These are phyloP conservation scores for Ditula angustiorana DNA, from an alignment of 2,888 invertebrate species.

Conservation along the genomic window DNA sequence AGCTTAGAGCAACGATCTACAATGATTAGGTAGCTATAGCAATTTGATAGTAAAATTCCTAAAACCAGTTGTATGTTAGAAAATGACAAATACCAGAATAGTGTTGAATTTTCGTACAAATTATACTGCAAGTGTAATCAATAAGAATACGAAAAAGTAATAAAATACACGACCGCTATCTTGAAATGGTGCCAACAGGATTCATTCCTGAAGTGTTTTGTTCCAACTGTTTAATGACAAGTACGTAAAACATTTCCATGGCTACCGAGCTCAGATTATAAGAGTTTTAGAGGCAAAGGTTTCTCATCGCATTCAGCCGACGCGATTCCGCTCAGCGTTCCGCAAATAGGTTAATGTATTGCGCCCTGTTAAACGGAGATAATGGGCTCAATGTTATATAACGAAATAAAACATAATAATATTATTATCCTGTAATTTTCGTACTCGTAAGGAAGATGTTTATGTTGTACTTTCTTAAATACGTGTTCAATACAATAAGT, in stretches of 20 bases:
- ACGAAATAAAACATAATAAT: neutral
- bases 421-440: slow-evolving; percentile 1
- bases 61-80: too few species aligned
- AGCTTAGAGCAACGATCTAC: too few species aligned
- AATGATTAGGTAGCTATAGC: too few species aligned
- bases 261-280: neutral
- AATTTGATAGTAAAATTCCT: too few species aligned
- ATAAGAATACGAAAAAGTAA: too few species aligned
- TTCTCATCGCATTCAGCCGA: slow-evolving; percentile 21
- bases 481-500: too few species aligned
- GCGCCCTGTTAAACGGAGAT: slow-evolving; percentile 18
- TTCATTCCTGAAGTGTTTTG: too few species aligned
- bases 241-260: neutral
- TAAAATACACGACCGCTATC: too few species aligned
- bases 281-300: slow-evolving; percentile 10
- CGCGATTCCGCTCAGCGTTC: slow-evolving; percentile 9
- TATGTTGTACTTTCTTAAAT: neutral
- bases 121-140: too few species aligned
- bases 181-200: too few species aligned
- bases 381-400: slow-evolving; percentile 19
- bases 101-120: too few species aligned
- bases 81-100: too few species aligned
- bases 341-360: slow-evolving; percentile 27
- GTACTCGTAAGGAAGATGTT: neutral
- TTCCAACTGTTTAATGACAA: neutral